Evolutionary conservation across 1,140 invertebrate species (phyloP).

Genomic region (Sipha flava): DNA sequence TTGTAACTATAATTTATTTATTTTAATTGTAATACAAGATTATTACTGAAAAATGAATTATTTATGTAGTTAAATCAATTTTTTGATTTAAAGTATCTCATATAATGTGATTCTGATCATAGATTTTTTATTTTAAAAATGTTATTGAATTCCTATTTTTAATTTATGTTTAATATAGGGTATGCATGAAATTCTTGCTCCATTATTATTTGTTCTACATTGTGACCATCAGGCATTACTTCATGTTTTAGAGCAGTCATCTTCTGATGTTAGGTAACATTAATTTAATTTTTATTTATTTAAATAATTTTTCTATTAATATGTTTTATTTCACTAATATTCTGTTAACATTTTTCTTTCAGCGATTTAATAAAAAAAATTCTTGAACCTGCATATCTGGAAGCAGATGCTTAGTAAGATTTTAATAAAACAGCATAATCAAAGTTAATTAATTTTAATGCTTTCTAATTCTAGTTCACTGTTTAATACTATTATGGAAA

Average conservation of each 20-base stretch:
- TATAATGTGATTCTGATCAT: too few relatives aligned
- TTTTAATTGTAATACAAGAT: too few relatives aligned
- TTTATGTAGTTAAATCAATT: too few relatives aligned
- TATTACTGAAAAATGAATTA: too few relatives aligned
- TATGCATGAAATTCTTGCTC: conserved; percentile 74
- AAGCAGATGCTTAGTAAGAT: conserved; percentile 16
- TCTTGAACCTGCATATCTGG: background rate
- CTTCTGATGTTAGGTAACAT: conserved; percentile 29
- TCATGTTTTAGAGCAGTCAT: conserved; percentile 43
- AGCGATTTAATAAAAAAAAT: conserved; percentile 5
- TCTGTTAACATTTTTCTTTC: background rate
- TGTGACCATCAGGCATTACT: conserved; percentile 60
- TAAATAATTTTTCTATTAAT: background rate
- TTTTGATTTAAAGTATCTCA: too few relatives aligned
- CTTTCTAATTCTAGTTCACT: background rate
- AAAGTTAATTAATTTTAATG: background rate
- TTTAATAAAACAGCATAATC: background rate
- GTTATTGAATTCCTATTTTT: background rate
- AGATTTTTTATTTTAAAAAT: background rate
- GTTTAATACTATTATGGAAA: conserved; percentile 1
- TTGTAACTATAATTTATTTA: too few relatives aligned
- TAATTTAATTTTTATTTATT: background rate
- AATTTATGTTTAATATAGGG: conserved; percentile 47
- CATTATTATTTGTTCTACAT: conserved; percentile 64
- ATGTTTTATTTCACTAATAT: background rate